Base-by-base conservation (phyloP, 2,888 invertebrate genomes). In the Leptopterna dolabrata region DNA sequence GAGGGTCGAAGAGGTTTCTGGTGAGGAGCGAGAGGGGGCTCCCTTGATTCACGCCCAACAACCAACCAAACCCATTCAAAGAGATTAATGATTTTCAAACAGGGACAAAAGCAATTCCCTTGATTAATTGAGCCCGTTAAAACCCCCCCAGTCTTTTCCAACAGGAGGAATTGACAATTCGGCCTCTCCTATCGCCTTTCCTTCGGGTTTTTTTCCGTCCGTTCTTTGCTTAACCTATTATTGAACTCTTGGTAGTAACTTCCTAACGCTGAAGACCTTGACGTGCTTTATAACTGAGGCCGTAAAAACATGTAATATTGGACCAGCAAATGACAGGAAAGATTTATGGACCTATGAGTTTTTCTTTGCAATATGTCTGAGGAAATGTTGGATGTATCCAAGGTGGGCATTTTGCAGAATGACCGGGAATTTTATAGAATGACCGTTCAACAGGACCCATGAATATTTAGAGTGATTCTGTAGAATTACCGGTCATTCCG, bases 51-150 rank as follows among this genome's bases (percentile, higher is more conserved):
- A 81, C 81, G 81, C 81, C 55, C 81, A 81, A 81, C 81, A 81
- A 81, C 81, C 47, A 55, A 81, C 81, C 81, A 55, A 81, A 81
- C 81, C 81, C 81, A 81, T 81, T 81, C 81, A 81, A 81, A 81
- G 81, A 81, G 81, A 81, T 81, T 81, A 81, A 81, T 81, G 81
- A 81, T 81, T 81, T 81, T 81, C 81, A 81, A 81, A 81, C 81
- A 81, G 81, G 81, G 81, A 81, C 81, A 81, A 81, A 81, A 81
- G 81, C 81, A 81, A 81, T 81, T 81, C 81, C 81, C 81, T 51
- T 81, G 81, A 81, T 81, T 81, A 81, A 81, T 81, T 81, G 81
- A 81, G 81, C 81, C 81, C 78, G 41, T 29, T 81, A 41, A 81
- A 81, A 81, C 30, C 81, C 81, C 81, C 51, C 81, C 51, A 55